A percentile compares a stretch with the other conserved stretches of the same genome.
Conservation (phyloP, 2,113 vertebrate species). For the Sinocyclocheilus maitianheensis region DNA sequence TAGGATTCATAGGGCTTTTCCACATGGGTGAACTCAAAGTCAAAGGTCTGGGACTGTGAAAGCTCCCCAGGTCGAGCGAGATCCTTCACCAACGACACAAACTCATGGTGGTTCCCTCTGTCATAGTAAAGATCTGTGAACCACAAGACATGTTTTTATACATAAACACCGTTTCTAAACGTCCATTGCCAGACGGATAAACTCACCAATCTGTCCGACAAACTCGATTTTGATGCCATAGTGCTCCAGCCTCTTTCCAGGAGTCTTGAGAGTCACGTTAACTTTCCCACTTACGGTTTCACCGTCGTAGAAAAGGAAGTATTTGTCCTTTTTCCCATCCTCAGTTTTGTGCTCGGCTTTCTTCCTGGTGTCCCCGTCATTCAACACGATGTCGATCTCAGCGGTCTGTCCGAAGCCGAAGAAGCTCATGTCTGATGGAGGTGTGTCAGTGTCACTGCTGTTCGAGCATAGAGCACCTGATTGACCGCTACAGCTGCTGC, state of each 20-base stretch:
- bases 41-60: slow-evolving; percentile 92
- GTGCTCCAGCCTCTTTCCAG: slow-evolving; percentile 92
- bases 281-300: slow-evolving; percentile 94
- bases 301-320: slow-evolving; percentile 94
- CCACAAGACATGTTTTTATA: neutral
- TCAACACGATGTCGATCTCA: slow-evolving; percentile 91
- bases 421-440: slow-evolving; percentile 85
- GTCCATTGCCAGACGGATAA: neutral
- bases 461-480: neutral
- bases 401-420: slow-evolving; percentile 95
- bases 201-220: slow-evolving; percentile 95
- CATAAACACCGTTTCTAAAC: neutral
- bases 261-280: slow-evolving; percentile 90
- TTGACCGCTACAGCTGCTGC: slow-evolving; percentile 5
- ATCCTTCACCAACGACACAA: slow-evolving; percentile 97
- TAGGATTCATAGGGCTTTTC: slow-evolving; percentile 98
- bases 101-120: slow-evolving; percentile 96
- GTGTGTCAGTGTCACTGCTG: neutral
- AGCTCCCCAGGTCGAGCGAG: slow-evolving; percentile 93
- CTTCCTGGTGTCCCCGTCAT: slow-evolving; percentile 90
- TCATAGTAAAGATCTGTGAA: slow-evolving; percentile 93
- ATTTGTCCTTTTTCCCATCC: slow-evolving; percentile 95
- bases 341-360: slow-evolving; percentile 94
- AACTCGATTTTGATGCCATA: slow-evolving; percentile 97
- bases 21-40: slow-evolving; percentile 98